A percentile compares a stretch with the other conserved stretches of the same genome.
Conservation (phyloP, 2,888 invertebrate genomes). For the Cataglyphis rosenhaueri region DNA sequence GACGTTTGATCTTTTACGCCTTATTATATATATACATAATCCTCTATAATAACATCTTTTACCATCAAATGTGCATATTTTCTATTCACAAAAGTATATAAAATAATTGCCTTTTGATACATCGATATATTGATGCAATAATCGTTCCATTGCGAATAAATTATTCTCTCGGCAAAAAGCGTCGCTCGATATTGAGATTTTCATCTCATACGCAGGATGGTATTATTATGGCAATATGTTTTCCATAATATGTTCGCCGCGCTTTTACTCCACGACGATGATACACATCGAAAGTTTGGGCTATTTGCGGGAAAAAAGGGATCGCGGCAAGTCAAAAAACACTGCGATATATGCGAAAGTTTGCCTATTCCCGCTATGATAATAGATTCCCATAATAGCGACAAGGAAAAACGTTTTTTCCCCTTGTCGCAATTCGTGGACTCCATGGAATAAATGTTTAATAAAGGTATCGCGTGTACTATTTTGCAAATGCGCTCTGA, state of each 20-base stretch:
- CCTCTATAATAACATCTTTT: not conserved
- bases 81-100: not conserved
- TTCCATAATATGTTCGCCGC: constrained; percentile 21
- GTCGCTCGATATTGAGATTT: constrained; percentile 36
- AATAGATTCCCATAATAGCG: constrained; percentile 35
- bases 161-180: constrained; percentile 14
- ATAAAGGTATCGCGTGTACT: constrained; percentile 47
- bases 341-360: constrained; percentile 40
- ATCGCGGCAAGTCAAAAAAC: constrained; percentile 18
- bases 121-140: not conserved
- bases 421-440: no score
- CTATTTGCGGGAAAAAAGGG: constrained; percentile 2
- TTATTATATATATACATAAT: not conserved
- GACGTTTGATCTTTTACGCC: not conserved
- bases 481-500: constrained; percentile 35
- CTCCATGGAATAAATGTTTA: constrained; percentile 55
- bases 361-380: constrained; percentile 52
- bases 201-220: constrained; percentile 3
- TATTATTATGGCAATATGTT: constrained; percentile 36
- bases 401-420: constrained; percentile 35
- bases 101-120: not conserved
- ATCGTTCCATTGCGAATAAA: constrained; percentile 8
- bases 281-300: constrained; percentile 42
- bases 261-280: constrained; percentile 35
- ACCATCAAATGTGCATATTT: not conserved